Percentiles rank a stretch among this genome's conserved stretches.
These are phyloP conservation scores for Rutilus rutilus DNA, from an alignment of 2,113 vertebrate genomes.

Conservation along the genomic window DNA sequence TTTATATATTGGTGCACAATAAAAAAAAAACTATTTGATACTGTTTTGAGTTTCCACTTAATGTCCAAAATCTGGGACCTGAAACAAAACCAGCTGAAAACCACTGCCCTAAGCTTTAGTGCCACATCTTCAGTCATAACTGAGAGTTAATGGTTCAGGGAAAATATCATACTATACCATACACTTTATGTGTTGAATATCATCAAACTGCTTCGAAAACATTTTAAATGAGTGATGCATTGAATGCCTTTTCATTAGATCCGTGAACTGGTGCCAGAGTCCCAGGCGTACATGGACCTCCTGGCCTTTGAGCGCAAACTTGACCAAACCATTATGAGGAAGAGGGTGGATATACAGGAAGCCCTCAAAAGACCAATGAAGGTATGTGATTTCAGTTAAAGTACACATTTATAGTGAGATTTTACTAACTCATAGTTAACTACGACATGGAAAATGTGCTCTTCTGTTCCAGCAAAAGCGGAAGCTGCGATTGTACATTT, in stretches of 20 bases:
- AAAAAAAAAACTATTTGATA: background rate
- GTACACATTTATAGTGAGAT: background rate
- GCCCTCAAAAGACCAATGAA: conserved; percentile 98
- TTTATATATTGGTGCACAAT: background rate
- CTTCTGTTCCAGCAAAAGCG: conserved; percentile 89
- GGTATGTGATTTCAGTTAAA: conserved; percentile 69
- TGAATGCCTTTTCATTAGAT: conserved; percentile 75
- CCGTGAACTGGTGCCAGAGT: conserved; percentile 96
- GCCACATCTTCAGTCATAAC: background rate
- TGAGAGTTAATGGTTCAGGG: background rate
- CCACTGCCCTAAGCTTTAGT: background rate
- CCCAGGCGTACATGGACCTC: conserved; percentile 98
- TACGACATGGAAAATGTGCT: background rate
- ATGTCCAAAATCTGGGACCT: background rate
- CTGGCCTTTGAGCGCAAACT: conserved; percentile 96
- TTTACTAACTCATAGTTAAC: background rate
- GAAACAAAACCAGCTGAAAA: background rate
- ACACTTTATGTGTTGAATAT: background rate
- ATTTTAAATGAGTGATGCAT: background rate
- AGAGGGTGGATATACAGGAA: conserved; percentile 97
- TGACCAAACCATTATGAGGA: conserved; percentile 98
- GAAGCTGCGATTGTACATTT: conserved; percentile 96
- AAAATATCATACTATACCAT: background rate
- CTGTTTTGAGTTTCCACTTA: background rate
- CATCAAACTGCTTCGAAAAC: background rate